These are phyloP conservation scores for Phalacrocorax pelagicus DNA, from an alignment of 2,113 vertebrate species.

Conservation along the genomic window DNA sequence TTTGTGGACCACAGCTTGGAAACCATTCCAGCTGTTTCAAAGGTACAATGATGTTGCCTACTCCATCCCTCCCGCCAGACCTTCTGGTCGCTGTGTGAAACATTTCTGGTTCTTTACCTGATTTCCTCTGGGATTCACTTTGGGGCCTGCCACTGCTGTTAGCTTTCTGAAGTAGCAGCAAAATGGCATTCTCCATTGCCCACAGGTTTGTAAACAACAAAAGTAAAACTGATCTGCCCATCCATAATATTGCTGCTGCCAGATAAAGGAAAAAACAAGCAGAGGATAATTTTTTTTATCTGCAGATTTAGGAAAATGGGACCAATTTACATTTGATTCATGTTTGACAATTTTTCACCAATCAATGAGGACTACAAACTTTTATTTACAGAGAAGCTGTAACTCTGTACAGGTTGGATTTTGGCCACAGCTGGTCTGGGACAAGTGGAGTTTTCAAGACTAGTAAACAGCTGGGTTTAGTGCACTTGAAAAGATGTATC, in stretches of 20 bases:
- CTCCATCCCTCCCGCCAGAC: neutral
- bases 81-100: neutral
- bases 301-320: neutral
- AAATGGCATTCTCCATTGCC: neutral
- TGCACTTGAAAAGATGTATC: neutral
- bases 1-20: neutral
- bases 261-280: neutral
- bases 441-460: neutral
- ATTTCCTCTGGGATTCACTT: neutral
- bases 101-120: neutral
- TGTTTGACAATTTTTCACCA: neutral
- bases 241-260: neutral
- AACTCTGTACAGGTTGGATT: neutral
- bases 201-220: neutral
- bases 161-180: neutral
- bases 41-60: neutral
- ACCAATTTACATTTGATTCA: neutral
- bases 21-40: neutral
- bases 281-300: neutral
- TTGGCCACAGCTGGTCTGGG: neutral
- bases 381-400: neutral
- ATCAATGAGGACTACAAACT: neutral
- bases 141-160: neutral
- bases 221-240: neutral
- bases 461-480: neutral